Percentiles rank a stretch among this genome's conserved stretches.
Conservation (phyloP, 1,140 invertebrate genomes). For the Ostrea edulis region DNA sequence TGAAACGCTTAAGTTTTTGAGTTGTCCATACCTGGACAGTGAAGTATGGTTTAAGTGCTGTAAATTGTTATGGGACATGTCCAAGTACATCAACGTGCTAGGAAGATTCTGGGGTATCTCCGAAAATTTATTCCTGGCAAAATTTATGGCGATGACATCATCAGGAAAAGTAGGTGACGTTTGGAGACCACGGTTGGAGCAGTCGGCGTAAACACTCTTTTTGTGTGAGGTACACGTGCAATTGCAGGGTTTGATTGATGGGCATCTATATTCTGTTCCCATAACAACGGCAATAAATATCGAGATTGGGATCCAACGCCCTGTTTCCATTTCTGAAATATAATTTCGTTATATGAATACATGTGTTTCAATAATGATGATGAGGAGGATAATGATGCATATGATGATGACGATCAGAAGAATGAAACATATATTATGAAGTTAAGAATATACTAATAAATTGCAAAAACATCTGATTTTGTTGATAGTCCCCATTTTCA, state of each 20-base stretch:
- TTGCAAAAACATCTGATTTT: no score
- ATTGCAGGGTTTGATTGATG: background rate
- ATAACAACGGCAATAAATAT: background rate
- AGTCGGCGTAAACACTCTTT: background rate
- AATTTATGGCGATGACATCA: background rate
- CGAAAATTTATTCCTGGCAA: background rate
- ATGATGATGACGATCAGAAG: no score
- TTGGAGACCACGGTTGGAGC: background rate
- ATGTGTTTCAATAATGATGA: no score
- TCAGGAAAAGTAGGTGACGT: background rate
- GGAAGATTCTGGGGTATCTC: background rate
- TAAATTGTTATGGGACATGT: background rate
- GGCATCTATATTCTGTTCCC: background rate
- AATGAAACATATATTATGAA: no score
- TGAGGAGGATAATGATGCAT: no score
- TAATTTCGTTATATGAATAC: no score
- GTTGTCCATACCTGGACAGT: background rate
- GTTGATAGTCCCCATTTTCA: no score
- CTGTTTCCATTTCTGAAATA: background rate
- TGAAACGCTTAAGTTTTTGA: background rate
- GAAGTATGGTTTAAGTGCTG: background rate
- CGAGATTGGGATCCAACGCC: background rate
- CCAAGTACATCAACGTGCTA: background rate
- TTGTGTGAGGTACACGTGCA: background rate
- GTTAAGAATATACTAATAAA: no score